Evolutionary conservation across 1,140 invertebrate genomes (phyloP), one percentile per base, ranked within the genome.

Genomic region (Drosophila malerkotliana): DNA sequence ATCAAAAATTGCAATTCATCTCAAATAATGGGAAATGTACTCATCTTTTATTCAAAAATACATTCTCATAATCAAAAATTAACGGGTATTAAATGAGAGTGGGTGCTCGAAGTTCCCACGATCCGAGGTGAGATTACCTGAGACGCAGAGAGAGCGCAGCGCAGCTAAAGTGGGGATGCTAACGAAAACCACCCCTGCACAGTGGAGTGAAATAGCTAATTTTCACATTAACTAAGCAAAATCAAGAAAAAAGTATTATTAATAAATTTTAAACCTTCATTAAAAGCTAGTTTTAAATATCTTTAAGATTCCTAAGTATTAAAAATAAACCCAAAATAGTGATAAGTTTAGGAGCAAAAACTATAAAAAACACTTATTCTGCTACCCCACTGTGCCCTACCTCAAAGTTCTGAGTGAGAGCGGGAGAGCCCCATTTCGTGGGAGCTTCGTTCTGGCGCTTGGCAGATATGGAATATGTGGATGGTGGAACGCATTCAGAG

Each of bases 61-160:
- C 9, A 1, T 2, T 32, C 15, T 21, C 1, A 2, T 48, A 21
- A 49, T 6, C 12, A 14, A 6, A 0, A 10, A n/a, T 2, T 9
- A 51, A 3, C 8, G 18, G 45, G 47, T 24, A 48, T 34, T 15
- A 8, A 10, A 8, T 12, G 15, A 10, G 52, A 67, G 51, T 73
- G 69, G 51, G 71, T 62, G 58, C n/a, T 62, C 55, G 52, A 67
- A 64, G 24, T 74, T 74, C 72, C 60, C 72, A 74, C 72, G 71
- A 63, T 74, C 39, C 26, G n/a, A 57, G 41, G 41, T 21, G 26
- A 63, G 63, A 62, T 39, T 64, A 74, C 52, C 52, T 74, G 52
- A 54, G 24, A 14, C 1, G 9, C 39, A 32, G 48, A 63, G 47
- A 69, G 76, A 48, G 32, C 14, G 32, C 14, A 58, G 59, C 63